Percentiles rank a stretch among this genome's conserved stretches.
phyloP scores from a whole-genome alignment of 2,888 invertebrate genomes.

The Rhingia rostrata region DNA sequence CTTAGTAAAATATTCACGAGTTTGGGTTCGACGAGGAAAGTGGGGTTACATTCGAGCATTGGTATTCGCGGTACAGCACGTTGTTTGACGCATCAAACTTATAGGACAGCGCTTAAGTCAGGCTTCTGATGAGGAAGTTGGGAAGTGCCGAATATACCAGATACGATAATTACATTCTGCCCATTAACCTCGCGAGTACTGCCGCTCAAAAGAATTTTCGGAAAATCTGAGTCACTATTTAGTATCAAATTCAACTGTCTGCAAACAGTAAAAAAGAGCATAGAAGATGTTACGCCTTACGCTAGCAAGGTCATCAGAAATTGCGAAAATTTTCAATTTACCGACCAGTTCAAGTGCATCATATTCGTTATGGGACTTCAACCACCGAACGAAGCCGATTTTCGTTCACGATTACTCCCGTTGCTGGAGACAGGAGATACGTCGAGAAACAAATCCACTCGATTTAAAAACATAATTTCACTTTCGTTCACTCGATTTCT shows the following conservation, averaged over 20 bases:
- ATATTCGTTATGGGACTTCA: no score
- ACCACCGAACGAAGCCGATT: slow-evolving; percentile 11
- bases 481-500: no score
- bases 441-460: neutral
- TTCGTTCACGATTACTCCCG: neutral
- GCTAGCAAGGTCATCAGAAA: no score
- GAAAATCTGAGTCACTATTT: slow-evolving; percentile 5
- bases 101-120: neutral
- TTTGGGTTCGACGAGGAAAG: slow-evolving; percentile 12
- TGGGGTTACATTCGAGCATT: slow-evolving; percentile 2
- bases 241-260: slow-evolving; percentile 21
- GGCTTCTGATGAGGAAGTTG: neutral
- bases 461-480: no score
- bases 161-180: slow-evolving; percentile 13
- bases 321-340: no score
- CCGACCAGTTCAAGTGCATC: slow-evolving; percentile 40
- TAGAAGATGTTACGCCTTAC: slow-evolving; percentile 13
- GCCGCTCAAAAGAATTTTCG: slow-evolving; percentile 15
- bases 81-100: neutral
- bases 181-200: neutral
- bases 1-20: slow-evolving; percentile 17
- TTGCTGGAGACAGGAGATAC: slow-evolving; percentile 1
- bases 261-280: slow-evolving; percentile 2
- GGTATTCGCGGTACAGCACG: neutral
- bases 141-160: neutral